Evolutionary conservation across 23 tunicate genomes (phyloP).

Genomic region (Ascidia mentula): DNA sequence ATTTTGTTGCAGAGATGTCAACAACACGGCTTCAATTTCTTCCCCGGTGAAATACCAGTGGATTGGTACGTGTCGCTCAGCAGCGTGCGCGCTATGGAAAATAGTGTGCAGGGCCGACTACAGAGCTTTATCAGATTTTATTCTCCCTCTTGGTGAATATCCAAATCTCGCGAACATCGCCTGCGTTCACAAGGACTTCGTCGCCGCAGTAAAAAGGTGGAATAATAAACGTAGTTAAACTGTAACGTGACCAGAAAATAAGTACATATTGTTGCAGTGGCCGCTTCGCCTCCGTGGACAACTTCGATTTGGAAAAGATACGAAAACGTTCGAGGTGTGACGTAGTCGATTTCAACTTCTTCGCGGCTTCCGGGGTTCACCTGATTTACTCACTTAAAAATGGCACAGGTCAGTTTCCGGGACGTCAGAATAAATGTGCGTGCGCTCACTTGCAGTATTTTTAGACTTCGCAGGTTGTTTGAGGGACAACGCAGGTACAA

Average conservation of each 20-base stretch:
- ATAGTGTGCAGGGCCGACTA: not conserved
- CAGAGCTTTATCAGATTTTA: not conserved
- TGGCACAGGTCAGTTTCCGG: not conserved
- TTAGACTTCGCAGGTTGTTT: no score
- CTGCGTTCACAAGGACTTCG: not conserved
- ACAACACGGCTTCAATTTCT: not conserved
- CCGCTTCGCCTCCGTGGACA: not conserved
- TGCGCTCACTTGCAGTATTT: no score
- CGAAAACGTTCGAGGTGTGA: not conserved
- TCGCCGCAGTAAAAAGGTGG: not conserved
- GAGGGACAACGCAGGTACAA: no score
- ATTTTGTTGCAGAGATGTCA: no score
- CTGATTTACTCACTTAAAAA: not conserved
- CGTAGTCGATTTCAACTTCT: not conserved
- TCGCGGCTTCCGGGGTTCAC: not conserved
- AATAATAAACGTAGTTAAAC: not conserved
- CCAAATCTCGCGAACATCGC: not conserved
- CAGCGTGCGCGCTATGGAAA: not conserved
- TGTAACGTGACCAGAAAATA: not conserved
- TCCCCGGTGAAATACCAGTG: not conserved
- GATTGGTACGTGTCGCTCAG: not conserved
- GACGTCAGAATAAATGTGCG: no score
- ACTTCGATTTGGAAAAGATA: not conserved
- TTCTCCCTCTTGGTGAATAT: not conserved
- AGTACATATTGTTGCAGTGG: not conserved